Percentiles rank a stretch among this genome's conserved stretches.
Evolutionary conservation across 2,113 vertebrate genomes (phyloP).

Genomic region (Bos javanicus): DNA sequence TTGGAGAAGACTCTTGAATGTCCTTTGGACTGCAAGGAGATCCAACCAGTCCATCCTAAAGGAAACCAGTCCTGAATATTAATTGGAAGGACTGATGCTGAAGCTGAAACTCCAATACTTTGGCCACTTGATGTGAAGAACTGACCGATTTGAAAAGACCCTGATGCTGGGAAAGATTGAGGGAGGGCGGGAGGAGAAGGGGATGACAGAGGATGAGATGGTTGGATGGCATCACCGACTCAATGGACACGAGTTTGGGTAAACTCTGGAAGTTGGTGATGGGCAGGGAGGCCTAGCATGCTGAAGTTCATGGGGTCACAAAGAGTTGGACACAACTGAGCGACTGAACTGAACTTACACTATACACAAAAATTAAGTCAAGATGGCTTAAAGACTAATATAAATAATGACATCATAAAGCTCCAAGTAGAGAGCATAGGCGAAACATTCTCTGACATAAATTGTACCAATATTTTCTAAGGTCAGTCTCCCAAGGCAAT

Average conservation of each 20-base stretch:
- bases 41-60: not conserved
- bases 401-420: too few relatives aligned
- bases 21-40: not conserved
- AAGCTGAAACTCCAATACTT: not conserved
- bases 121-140: not conserved
- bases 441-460: too few relatives aligned
- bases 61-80: not conserved
- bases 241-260: not conserved
- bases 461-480: too few relatives aligned
- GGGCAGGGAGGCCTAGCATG: not conserved
- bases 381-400: too few relatives aligned
- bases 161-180: not conserved
- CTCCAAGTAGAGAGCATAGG: too few relatives aligned
- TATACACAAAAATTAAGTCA: too few relatives aligned
- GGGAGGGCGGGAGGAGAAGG: not conserved
- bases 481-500: too few relatives aligned
- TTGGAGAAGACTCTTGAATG: not conserved
- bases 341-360: not conserved
- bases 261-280: not conserved
- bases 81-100: not conserved
- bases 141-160: not conserved
- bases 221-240: fast-evolving
- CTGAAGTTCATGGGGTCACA: not conserved
- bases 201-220: not conserved
- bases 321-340: not conserved